Conservation (phyloP, 2,113 vertebrate species). For the Atrichornis clamosus region DNA sequence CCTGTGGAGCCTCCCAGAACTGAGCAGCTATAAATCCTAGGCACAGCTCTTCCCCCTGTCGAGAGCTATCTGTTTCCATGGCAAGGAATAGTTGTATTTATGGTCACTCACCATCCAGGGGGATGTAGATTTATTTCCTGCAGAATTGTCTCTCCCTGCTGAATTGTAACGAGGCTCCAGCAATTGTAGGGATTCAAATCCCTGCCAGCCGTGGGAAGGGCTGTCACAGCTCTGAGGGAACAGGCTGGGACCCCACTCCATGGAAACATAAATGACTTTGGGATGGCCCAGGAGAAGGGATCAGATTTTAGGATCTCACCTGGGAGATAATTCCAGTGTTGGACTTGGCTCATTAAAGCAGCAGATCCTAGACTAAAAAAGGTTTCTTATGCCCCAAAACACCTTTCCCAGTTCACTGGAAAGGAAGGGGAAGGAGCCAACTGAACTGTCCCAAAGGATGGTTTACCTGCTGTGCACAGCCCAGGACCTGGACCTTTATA, state of each 20-base stretch:
- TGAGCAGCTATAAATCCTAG: not conserved
- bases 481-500: not conserved
- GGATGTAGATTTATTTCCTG: not conserved
- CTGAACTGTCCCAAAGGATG: not conserved
- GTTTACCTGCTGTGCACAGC: not conserved
- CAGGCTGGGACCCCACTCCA: not conserved
- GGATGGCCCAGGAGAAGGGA: not conserved
- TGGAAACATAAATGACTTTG: not conserved
- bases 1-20: not conserved
- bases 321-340: not conserved
- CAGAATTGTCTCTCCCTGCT: not conserved
- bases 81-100: not conserved
- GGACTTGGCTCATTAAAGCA: not conserved
- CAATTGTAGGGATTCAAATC: not conserved
- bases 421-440: not conserved
- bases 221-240: not conserved
- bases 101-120: not conserved
- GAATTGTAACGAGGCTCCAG: not conserved
- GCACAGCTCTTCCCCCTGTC: not conserved
- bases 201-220: accelerated
- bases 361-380: not conserved
- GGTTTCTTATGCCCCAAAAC: not conserved
- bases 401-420: not conserved
- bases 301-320: not conserved
- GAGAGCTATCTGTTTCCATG: conserved; percentile 27